Conservation (phyloP, 23 tunicate species). For the Aplidium turbinatum region DNA sequence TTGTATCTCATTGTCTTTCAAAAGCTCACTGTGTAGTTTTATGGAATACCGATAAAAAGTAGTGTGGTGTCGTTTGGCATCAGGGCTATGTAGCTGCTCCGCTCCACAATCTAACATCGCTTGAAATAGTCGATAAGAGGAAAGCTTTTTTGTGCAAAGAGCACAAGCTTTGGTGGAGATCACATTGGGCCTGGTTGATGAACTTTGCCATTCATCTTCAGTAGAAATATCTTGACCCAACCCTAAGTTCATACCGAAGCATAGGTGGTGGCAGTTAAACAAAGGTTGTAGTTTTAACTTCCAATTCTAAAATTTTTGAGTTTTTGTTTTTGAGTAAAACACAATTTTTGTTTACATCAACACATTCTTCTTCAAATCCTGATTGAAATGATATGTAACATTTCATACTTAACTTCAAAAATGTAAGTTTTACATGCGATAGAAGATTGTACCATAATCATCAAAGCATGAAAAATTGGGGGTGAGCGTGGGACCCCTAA, state of each 20-base stretch:
- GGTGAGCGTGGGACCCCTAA: slow-evolving; percentile 18
- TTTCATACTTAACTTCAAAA: slow-evolving; percentile 7
- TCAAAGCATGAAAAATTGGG: background rate
- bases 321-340: background rate
- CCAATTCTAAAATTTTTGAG: background rate
- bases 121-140: slow-evolving; percentile 6
- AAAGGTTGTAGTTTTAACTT: no score
- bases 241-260: no score
- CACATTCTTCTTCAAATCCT: background rate
- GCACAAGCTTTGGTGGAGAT: slow-evolving; percentile 6
- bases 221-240: no score
- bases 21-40: background rate
- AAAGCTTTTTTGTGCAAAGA: slow-evolving; percentile 16
- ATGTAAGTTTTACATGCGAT: slow-evolving; percentile 6
- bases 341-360: slow-evolving; percentile 2
- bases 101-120: slow-evolving; percentile 9
- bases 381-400: slow-evolving; percentile 22
- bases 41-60: no score
- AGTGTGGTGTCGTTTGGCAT: no score
- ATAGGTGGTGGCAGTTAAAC: no score
- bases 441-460: background rate
- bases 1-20: slow-evolving; percentile 10
- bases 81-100: no score
- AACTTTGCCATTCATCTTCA: slow-evolving; percentile 21
- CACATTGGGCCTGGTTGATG: slow-evolving; percentile 5